Percentiles rank a stretch among this genome's conserved stretches.
phyloP scores from a whole-genome alignment of 1,140 invertebrate species.

The Brachionus rotundiformis region DNA sequence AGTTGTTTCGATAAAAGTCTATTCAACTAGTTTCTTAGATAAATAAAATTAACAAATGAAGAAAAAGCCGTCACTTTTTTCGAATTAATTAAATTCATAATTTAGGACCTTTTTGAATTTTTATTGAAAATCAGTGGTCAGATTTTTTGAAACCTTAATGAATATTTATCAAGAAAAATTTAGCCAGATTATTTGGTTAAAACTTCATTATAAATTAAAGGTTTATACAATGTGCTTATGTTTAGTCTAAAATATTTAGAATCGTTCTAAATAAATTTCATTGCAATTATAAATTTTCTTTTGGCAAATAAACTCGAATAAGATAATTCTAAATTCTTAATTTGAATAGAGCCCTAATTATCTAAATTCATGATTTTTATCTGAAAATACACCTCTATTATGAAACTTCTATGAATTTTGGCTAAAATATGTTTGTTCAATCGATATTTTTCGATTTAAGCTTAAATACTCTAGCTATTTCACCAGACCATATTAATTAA shows the following conservation, averaged over 20 bases:
- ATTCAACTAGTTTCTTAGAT: neutral
- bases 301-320: neutral
- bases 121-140: neutral
- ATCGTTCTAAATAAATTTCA: neutral
- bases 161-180: neutral
- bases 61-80: neutral
- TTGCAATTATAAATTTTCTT: neutral
- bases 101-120: neutral
- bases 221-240: neutral
- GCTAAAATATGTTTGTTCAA: neutral
- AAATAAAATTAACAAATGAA: conserved; percentile 5
- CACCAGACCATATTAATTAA: conserved; percentile 2
- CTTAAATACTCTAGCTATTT: neutral
- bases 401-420: neutral
- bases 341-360: neutral
- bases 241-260: neutral
- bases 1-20: neutral
- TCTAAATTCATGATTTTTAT: neutral
- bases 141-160: neutral
- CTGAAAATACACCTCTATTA: neutral
- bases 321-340: neutral
- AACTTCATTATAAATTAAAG: neutral
- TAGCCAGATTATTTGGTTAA: neutral
- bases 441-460: neutral
- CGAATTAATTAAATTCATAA: neutral